Conservation (phyloP, 1,140 invertebrate genomes). For the Ceratoteleas bidentatus region DNA sequence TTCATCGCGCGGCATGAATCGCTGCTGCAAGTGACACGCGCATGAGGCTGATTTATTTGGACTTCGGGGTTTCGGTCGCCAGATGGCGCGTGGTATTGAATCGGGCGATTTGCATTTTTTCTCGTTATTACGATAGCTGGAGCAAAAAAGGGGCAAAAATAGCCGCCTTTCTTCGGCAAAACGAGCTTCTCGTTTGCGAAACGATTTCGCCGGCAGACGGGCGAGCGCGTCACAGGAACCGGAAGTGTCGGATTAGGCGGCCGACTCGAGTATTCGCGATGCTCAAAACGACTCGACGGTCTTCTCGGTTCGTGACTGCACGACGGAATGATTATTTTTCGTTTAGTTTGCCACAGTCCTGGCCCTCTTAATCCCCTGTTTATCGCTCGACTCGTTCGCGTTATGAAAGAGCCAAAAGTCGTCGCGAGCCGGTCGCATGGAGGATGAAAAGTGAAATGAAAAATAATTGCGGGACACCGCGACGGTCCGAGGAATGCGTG, state of each 20-base stretch:
- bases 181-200: conserved; percentile 36
- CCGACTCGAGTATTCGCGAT: conserved; percentile 39
- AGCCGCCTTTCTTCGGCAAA: conserved; percentile 9
- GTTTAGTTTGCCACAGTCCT: background rate
- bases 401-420: no score
- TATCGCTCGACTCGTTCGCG: background rate
- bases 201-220: background rate
- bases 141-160: background rate
- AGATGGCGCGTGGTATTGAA: no score
- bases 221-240: conserved; percentile 57
- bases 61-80: no score
- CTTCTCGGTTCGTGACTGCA: conserved; percentile 27
- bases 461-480: conserved; percentile 15
- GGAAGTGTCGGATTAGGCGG: conserved; percentile 66
- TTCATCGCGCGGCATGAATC: no score
- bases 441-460: conserved; percentile 41
- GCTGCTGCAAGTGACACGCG: no score
- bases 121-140: no score
- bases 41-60: no score
- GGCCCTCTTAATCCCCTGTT: no score
- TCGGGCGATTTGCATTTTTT: no score
- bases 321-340: conserved; percentile 41
- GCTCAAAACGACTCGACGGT: conserved; percentile 35
- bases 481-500: conserved; percentile 9
- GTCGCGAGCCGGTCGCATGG: no score